phyloP scores from a whole-genome alignment of 2,113 vertebrate genomes.

The Polypterus bichir region DNA sequence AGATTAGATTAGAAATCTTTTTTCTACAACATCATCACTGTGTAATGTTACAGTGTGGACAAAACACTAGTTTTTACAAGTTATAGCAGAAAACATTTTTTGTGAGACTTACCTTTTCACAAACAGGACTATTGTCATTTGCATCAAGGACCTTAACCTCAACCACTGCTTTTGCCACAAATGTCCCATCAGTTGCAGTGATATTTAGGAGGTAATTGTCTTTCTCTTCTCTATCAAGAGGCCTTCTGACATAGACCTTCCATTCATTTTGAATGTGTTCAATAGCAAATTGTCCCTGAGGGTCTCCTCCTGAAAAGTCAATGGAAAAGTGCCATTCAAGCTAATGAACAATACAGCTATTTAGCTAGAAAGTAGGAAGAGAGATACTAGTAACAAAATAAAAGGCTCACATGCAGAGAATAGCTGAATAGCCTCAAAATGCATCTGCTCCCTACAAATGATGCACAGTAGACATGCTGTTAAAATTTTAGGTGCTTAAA shows the following conservation, averaged over 20 bases:
- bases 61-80: no score
- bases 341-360: conserved; percentile 12
- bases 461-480: not conserved
- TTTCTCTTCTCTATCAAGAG: conserved; percentile 78
- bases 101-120: conserved; percentile 69
- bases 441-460: not conserved
- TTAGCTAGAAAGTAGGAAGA: conserved; percentile 5
- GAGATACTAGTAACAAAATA: conserved; percentile 5
- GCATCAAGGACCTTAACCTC: conserved; percentile 96
- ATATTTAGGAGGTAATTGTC: conserved; percentile 91
- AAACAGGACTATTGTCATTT: conserved; percentile 89
- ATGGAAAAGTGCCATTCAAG: conserved; percentile 21
- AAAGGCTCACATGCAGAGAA: conserved; percentile 4
- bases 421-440: not conserved
- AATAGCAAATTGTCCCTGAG: conserved; percentile 81
- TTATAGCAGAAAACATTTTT: not conserved
- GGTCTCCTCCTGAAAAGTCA: conserved; percentile 72
- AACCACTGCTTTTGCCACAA: conserved; percentile 75
- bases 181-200: conserved; percentile 87
- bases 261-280: conserved; percentile 86
- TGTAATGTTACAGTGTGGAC: no score
- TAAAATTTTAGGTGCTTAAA: not conserved
- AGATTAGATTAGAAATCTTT: no score
- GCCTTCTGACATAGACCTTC: conserved; percentile 89
- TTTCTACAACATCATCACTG: no score